Percentiles rank a stretch among this genome's conserved stretches.
These are phyloP conservation scores for Sisyra terminalis DNA, from an alignment of 2,888 invertebrate species.

Conservation along the genomic window DNA sequence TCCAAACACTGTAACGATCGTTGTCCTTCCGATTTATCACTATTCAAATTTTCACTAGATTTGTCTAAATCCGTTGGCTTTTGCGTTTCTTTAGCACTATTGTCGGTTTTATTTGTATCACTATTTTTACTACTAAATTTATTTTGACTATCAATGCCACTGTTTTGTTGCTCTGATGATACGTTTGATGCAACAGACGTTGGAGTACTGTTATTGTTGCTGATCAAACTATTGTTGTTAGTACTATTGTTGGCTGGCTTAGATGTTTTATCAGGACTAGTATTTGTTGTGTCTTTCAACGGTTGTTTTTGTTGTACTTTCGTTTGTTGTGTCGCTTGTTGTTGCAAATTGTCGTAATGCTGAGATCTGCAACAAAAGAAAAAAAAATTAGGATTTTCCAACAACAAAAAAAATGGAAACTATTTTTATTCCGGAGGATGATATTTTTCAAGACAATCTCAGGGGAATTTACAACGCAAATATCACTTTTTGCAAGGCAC, in stretches of 20 bases:
- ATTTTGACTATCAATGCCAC: background rate
- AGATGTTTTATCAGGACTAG: constrained; percentile 17
- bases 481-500: too few relatives aligned
- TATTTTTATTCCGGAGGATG: too few relatives aligned
- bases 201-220: constrained; percentile 2
- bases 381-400: too few relatives aligned
- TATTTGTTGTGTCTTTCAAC: constrained; percentile 27
- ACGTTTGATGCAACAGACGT: background rate
- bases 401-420: too few relatives aligned
- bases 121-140: too few relatives aligned
- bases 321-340: constrained; percentile 23
- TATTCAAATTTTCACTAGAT: background rate
- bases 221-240: constrained; percentile 16
- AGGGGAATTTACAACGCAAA: too few relatives aligned
- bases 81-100: too few relatives aligned
- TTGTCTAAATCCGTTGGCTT: too few relatives aligned
- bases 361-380: constrained; percentile 34
- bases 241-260: constrained; percentile 16
- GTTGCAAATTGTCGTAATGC: constrained; percentile 40
- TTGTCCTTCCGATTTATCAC: constrained; percentile 17
- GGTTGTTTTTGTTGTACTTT: constrained; percentile 21
- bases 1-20: constrained; percentile 49
- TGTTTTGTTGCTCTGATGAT: background rate
- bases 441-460: too few relatives aligned
- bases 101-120: too few relatives aligned